Base-by-base conservation (phyloP, 2,797 vertebrate genomes). In the Myotis daubentonii region DNA sequence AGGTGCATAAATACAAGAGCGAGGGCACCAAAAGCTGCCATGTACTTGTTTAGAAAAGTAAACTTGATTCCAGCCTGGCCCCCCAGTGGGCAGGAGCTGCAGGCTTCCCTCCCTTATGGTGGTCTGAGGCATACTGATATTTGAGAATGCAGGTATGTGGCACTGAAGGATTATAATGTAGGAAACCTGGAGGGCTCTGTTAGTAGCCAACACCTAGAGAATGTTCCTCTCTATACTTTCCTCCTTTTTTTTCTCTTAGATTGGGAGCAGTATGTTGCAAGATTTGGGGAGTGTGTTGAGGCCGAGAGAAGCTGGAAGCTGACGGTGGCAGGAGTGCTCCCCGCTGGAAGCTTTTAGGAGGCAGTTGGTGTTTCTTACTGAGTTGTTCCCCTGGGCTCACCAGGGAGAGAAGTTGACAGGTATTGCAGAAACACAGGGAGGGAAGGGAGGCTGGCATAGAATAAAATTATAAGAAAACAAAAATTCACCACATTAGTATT, bases 401-500 rank as follows among this genome's bases (percentile, higher is more conserved):
- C 44, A 23, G 81, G 41, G 12, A 87, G 53, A 23, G 70, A 87
- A 44, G 38, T 62, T 89, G 84, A 76, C 38, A 65, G 78, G 60
- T 30, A 2, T 41, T 70, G 16, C 38, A 89, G 55, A 93, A 72
- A 65, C 12, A 33, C 28, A 70, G n/a, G 60, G 85, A 72, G 89
- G 79, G 60, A 76, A 80, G 25, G 33, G 47, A 88, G n/a, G 30
- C 28, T 65, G 62, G 62, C 55, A 72, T 0, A 93, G 57, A 75
- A 80, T 72, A 71, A 83, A 60, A 51, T 82, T 81, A 76, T 51
- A 86, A 90, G 70, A 85, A 85, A 92, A 85, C 74, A 65, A 5
- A 83, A 85, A 94, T 88, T 93, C 38, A 72, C 62, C 28, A 53
- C 70, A 25, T 74, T 80, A 91, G 55, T 90, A 91, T 95, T 85